Evolutionary conservation across 2,113 vertebrate species (phyloP), one percentile per base, ranked within the genome.

Genomic region (Cynocephalus volans): DNA sequence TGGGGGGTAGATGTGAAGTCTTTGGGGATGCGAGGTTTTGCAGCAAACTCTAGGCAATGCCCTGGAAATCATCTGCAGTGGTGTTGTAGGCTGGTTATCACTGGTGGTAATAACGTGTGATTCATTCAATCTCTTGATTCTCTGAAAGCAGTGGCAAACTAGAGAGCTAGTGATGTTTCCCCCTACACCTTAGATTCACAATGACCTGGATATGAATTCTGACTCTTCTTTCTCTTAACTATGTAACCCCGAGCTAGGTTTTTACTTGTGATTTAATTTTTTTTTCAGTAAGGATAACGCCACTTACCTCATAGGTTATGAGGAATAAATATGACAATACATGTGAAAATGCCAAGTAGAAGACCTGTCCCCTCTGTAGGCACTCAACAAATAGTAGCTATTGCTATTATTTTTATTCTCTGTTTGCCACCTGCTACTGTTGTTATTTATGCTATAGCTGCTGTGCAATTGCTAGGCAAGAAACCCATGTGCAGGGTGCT

Each of bases 241-340:
- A 2, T 36, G 8, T 36, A 88, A 36, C 9, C 69, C 21, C 41
- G 10, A 69, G 1, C 4, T 82, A 76, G 69, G 31, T 45, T 77
- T 92, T 62, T 73, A 86, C 52, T 93, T 26, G 76, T 82, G 56
- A 95, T 11, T n/a, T 76, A 31, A 33, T n/a, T n/a, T 90, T 91
- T 90, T 75, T 8, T 95, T 3, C 17, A 26, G 70, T 82, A 64
- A 90, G 12, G 31, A 56, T 58, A 76, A 36, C 3, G 73, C 3
- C 7, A n/a, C 1, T 70, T 90, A 48, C 19, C 24, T 72, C 21
- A n/a, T 50, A 95, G 24, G 5, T 60, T 73, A 50, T 50, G 65
- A n/a, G 31, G 41, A 84, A 45, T 85, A 73, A 48, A 56, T 33
- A 45, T n/a, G 33, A 12, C 26, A 70, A 72, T 73, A 48, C 6